phyloP scores from a whole-genome alignment of 1,140 invertebrate species.

The Geopemphigus sp. region DNA sequence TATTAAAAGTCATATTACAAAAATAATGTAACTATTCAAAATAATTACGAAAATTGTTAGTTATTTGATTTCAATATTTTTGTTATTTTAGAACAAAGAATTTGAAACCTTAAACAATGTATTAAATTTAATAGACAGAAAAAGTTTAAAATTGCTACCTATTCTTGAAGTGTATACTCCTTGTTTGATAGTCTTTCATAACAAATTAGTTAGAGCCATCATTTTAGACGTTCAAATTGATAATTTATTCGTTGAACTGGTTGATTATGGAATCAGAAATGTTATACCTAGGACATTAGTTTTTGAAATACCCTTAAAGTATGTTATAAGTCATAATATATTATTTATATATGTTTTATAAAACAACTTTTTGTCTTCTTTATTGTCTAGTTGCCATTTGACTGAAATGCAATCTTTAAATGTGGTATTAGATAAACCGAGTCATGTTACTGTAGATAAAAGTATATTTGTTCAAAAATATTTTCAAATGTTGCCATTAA shows the following conservation, averaged over 20 bases:
- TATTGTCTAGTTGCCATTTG: constrained; percentile 4
- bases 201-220: constrained; percentile 26
- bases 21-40: too few relatives aligned
- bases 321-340: neutral
- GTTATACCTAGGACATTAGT: neutral
- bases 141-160: constrained; percentile 18
- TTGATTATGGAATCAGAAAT: constrained; percentile 5
- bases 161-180: constrained; percentile 32
- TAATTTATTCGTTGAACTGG: constrained; percentile 11
- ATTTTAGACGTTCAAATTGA: constrained; percentile 29
- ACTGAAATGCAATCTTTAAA: constrained; percentile 40
- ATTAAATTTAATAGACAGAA: constrained; percentile 19
- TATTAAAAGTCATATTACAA: neutral
- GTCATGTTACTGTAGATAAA: neutral
- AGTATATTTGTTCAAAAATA: constrained; percentile 1
- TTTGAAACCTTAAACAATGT: neutral
- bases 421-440: constrained; percentile 18
- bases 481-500: constrained; percentile 23
- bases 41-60: too few relatives aligned
- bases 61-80: neutral
- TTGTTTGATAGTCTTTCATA: constrained; percentile 24
- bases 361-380: neutral
- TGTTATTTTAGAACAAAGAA: constrained; percentile 23
- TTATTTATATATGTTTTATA: neutral
- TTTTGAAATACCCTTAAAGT: constrained; percentile 34